Evolutionary conservation across 2,797 vertebrate species (phyloP), one percentile per base, ranked within the genome.

Genomic region (Poeciliopsis presidionis): DNA sequence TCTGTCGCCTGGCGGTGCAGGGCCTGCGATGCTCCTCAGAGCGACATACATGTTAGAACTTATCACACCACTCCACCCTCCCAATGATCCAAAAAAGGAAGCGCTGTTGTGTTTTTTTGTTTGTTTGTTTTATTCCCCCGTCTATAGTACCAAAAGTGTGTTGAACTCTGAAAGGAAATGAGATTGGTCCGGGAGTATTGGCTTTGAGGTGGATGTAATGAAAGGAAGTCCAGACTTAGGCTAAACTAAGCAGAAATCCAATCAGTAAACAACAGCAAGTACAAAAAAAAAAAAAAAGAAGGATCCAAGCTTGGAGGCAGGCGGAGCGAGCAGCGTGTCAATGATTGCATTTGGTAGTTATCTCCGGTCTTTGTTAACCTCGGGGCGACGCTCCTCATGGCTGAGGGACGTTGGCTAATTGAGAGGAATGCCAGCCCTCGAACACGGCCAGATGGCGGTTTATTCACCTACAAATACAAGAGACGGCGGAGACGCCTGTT

Each of bases 241-340:
- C 90, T 93, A 94, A 93, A 92, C 92, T 81, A 87, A 94, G 93
- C 90, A 90, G 87, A 92, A 94, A 94, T 91, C 89, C 93, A 94
- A 94, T 95, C 93, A 92, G 89, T 90, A 91, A 92, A 94, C 91
- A 93, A 89, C 75, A 61, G 25, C 79, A 55, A 84, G 88, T 43
- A 53, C 80, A 81, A 79, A 82, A 85, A 69, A 63, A 82, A 85
- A 69, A 63, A 84, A 77, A 82, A 85, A 85, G 59, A 84, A 72
- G 80, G 84, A 89, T 83, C 83, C 76, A 72, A 87, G 90, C 86
- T 77, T 0, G 72, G 81, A 88, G 82, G 88, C 83, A 79, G 82
- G 81, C 78, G 53, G 89, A 80, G 88, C 47, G 61, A 76, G 87
- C 8, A 74, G 80, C 72, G 55, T n/a, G 84, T 76, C 82, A 33